These are phyloP conservation scores for Conchocele bisecta DNA, from an alignment of 2,888 invertebrate species.

Conservation along the genomic window DNA sequence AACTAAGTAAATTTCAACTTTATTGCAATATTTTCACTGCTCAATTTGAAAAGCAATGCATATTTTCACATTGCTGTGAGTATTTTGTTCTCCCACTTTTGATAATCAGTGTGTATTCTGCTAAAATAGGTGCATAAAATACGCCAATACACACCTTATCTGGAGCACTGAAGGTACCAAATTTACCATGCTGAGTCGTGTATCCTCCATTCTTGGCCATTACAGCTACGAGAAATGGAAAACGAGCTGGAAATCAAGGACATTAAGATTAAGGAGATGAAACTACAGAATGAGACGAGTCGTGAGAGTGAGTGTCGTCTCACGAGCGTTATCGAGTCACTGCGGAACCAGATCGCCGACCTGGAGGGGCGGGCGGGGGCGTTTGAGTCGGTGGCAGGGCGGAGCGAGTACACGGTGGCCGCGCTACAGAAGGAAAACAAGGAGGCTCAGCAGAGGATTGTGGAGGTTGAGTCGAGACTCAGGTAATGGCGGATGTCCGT, in stretches of 20 bases:
- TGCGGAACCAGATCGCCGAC: conserved; percentile 74
- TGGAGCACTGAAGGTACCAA: too few relatives aligned
- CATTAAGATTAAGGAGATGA: conserved; percentile 77
- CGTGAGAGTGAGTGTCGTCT: conserved; percentile 77
- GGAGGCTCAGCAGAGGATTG: conserved; percentile 76
- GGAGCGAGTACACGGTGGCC: conserved; percentile 78
- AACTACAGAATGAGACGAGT: conserved; percentile 73
- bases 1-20: too few relatives aligned
- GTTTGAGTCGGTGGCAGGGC: conserved; percentile 76
- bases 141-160: too few relatives aligned
- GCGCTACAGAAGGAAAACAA: conserved; percentile 79
- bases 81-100: too few relatives aligned
- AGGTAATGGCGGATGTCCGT: too few relatives aligned
- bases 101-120: too few relatives aligned
- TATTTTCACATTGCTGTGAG: too few relatives aligned
- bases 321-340: conserved; percentile 67
- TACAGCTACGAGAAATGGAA: conserved; percentile 74
- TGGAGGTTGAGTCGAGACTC: conserved; percentile 80
- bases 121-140: too few relatives aligned
- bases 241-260: conserved; percentile 78
- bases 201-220: too few relatives aligned
- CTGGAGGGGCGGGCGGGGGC: conserved; percentile 76
- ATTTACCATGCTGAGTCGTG: too few relatives aligned
- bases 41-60: too few relatives aligned
- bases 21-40: too few relatives aligned